Base-by-base conservation (phyloP, 2,797 vertebrate species). In the Tarsius wallacei region DNA sequence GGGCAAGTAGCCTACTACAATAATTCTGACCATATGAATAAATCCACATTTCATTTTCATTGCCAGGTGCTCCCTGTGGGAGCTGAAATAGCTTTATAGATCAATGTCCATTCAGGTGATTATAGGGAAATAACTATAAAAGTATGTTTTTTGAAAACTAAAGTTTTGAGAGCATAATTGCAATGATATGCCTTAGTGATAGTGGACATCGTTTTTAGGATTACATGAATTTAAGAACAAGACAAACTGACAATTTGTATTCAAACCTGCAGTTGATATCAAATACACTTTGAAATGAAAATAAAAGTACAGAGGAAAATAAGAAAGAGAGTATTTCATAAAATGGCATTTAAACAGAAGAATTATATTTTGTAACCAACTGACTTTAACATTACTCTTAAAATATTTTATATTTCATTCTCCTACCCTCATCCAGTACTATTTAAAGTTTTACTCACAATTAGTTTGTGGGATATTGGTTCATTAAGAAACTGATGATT, bases 101-200 rank as follows among this genome's bases (percentile, higher is more conserved):
- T 71, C 87, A 74, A 24, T 63, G 57, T 78, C 86, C 21, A 80
- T 90, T 80, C 53, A 89, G 70, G 57, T 90, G 80, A 94, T 80
- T 87, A 80, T 90, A 87, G 61, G 42, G 93, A 95, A 85, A 91
- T 86, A 33, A 28, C 85, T 96, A 73, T 91, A 88, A 95, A 95
- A 73, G 36, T 77, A 47, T 28, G 49, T 1, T 82, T 90, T 95
- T 47, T 90, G 77, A 59, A 97, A 93, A 93, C 95, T 64, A 94
- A 91, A 90, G 93, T 94, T 87, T 76, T 33, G 94, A 88, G 80
- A 90, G 22, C 42, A 59, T 57, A 93, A 95, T 94, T 94, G 61
- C 51, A 89, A 92, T 70, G 95, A 81, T n/a, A 55, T 61, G n/a
- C 31, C 57, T 97, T 93, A 81, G 80, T 89, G 91, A 87, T 83